Conservation (phyloP, 2,113 vertebrate genomes). For the Trachemys scripta region DNA sequence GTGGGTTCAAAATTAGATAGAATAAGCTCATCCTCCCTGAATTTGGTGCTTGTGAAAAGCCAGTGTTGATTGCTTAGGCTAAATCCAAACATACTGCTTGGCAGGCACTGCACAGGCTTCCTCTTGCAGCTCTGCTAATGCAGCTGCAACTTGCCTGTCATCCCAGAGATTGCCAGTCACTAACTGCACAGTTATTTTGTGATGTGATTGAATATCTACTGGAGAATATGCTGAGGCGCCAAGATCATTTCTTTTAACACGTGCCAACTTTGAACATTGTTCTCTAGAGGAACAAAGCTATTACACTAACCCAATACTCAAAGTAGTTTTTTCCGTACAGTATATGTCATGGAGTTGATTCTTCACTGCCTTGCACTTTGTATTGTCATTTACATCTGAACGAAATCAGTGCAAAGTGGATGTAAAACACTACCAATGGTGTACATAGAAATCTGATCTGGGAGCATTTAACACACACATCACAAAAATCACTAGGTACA, state of each 20-base stretch:
- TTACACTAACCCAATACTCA: not conserved
- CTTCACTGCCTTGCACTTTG: not conserved
- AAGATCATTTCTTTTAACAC: accelerated
- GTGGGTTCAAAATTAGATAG: not conserved
- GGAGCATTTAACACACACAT: not conserved
- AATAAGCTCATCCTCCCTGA: not conserved
- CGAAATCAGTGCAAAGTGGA: accelerated
- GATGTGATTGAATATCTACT: not conserved
- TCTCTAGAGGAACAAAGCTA: not conserved
- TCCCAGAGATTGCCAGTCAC: not conserved
- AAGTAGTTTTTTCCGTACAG: not conserved
- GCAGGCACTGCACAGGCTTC: not conserved
- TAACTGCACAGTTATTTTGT: not conserved
- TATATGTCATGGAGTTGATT: not conserved
- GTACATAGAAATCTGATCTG: not conserved
- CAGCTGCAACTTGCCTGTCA: not conserved
- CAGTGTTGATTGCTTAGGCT: not conserved
- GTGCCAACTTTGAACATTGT: accelerated
- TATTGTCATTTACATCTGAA: not conserved
- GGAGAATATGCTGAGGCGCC: not conserved
- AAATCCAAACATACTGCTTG: not conserved
- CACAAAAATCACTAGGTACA: not conserved
- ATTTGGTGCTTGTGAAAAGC: accelerated
- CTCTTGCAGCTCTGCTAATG: accelerated
- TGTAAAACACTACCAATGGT: no score